Evolutionary conservation across 1,140 invertebrate species (phyloP).

Genomic region (Listronotus bonariensis): DNA sequence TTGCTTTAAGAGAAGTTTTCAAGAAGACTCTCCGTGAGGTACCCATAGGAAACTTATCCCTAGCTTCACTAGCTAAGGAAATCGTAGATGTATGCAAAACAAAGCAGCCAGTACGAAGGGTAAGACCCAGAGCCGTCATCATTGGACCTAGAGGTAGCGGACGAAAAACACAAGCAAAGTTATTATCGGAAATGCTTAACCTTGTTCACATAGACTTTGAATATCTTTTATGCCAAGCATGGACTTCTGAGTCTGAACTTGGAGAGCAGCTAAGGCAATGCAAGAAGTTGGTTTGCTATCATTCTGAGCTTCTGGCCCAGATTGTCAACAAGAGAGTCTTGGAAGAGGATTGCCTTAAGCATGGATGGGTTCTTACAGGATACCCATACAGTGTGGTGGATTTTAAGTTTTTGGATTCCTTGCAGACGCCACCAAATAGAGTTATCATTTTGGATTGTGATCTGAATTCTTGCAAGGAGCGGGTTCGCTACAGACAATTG

Average conservation of each 20-base stretch:
- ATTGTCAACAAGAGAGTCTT: slow-evolving; percentile 59
- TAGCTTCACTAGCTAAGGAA: slow-evolving; percentile 37
- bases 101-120: slow-evolving; percentile 36
- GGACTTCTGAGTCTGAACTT: slow-evolving; percentile 56
- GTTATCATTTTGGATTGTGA: slow-evolving; percentile 53
- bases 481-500: slow-evolving; percentile 41
- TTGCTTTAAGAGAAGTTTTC: slow-evolving; percentile 44
- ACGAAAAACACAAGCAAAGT: slow-evolving; percentile 55
- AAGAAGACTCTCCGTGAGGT: slow-evolving; percentile 43
- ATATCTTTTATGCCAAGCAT: slow-evolving; percentile 58
- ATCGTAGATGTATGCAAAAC: slow-evolving; percentile 44
- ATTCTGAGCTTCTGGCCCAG: slow-evolving; percentile 56
- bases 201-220: slow-evolving; percentile 62
- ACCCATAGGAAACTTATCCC: slow-evolving; percentile 4
- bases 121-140: slow-evolving; percentile 57
- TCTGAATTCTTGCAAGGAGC: slow-evolving; percentile 47
- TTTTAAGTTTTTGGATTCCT: slow-evolving; percentile 62
- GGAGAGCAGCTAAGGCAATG: slow-evolving; percentile 57
- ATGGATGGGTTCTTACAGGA: slow-evolving; percentile 66
- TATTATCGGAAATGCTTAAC: slow-evolving; percentile 56
- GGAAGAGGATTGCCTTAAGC: slow-evolving; percentile 61
- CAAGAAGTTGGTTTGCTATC: slow-evolving; percentile 53
- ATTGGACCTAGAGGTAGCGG: slow-evolving; percentile 60
- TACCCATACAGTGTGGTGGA: slow-evolving; percentile 62
- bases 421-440: slow-evolving; percentile 65